Conservation (phyloP, 2,888 invertebrate genomes). For the Agonopterix heracliana region DNA sequence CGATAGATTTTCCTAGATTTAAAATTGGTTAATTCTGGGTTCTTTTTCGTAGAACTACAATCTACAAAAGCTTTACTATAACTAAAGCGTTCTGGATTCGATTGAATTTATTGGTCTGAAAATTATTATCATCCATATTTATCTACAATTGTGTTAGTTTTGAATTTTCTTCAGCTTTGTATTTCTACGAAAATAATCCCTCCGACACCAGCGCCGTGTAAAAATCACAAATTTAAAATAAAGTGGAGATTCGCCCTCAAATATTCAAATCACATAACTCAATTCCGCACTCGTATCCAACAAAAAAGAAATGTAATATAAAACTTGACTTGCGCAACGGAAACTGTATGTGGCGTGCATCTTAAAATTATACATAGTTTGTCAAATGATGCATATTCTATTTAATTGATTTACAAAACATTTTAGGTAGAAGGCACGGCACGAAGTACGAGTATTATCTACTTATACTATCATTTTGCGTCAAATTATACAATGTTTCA, state of each 20-base stretch:
- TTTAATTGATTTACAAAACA: constrained; percentile 18
- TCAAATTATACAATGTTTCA: constrained; percentile 2
- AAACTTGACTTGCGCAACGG: constrained; percentile 14
- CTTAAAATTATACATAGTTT: constrained; percentile 5
- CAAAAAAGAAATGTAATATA: constrained; percentile 9
- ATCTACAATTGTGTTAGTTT: no score
- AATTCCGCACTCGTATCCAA: constrained; percentile 18
- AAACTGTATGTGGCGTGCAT: neutral
- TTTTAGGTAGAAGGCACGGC: constrained; percentile 41
- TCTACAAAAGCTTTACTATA: constrained; percentile 13
- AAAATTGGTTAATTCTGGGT: neutral
- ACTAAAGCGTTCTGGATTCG: no score
- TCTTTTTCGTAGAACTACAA: constrained; percentile 3
- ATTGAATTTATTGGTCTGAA: no score
- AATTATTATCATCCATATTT: no score
- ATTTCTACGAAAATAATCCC: constrained; percentile 3
- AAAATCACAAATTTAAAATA: constrained; percentile 16
- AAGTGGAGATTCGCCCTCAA: constrained; percentile 1
- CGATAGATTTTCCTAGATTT: constrained; percentile 33
- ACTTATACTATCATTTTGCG: constrained; percentile 24
- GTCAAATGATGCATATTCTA: constrained; percentile 6
- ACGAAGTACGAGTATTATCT: constrained; percentile 32
- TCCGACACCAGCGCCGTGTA: constrained; percentile 2
- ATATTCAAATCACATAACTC: constrained; percentile 13
- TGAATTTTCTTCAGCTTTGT: constrained; percentile 2